Percentiles rank a stretch among this genome's conserved stretches.
Conservation (phyloP, 1,140 invertebrate genomes). For the Ridgeia piscesae region DNA sequence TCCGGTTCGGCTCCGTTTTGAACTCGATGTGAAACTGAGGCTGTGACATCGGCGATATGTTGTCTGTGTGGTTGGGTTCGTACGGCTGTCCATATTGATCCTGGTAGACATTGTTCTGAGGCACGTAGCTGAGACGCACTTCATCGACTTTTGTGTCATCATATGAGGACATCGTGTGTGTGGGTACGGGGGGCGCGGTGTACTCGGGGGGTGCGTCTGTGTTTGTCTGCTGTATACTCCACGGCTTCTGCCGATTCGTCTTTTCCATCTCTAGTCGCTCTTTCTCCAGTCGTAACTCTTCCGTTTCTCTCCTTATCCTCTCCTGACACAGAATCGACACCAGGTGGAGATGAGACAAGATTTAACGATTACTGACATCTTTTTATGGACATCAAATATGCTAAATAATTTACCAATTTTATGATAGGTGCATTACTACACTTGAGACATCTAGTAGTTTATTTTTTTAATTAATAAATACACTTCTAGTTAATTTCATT, state of each 20-base stretch:
- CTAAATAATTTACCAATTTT: too few species aligned
- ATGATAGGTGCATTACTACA: too few species aligned
- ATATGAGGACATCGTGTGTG: background rate
- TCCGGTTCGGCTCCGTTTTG: background rate
- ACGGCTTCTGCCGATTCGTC: background rate
- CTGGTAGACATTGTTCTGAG: background rate
- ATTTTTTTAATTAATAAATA: too few species aligned
- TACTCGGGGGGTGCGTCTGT: background rate
- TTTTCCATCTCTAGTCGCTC: slow-evolving; percentile 31
- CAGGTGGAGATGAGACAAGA: background rate
- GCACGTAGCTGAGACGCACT: background rate
- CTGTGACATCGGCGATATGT: background rate
- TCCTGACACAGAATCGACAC: slow-evolving; percentile 32
- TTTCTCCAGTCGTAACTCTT: slow-evolving; percentile 44
- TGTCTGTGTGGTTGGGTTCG: background rate
- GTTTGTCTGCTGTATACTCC: background rate
- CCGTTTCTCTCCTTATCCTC: slow-evolving; percentile 54
- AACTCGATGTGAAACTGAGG: background rate
- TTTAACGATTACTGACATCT: too few species aligned
- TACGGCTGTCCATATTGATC: background rate
- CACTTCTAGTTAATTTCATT: too few species aligned
- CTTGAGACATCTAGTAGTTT: too few species aligned
- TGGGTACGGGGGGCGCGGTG: background rate
- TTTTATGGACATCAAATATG: too few species aligned
- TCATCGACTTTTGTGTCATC: background rate